These are phyloP conservation scores for Spheniscus humboldti DNA, from an alignment of 2,797 vertebrate species.

Conservation along the genomic window DNA sequence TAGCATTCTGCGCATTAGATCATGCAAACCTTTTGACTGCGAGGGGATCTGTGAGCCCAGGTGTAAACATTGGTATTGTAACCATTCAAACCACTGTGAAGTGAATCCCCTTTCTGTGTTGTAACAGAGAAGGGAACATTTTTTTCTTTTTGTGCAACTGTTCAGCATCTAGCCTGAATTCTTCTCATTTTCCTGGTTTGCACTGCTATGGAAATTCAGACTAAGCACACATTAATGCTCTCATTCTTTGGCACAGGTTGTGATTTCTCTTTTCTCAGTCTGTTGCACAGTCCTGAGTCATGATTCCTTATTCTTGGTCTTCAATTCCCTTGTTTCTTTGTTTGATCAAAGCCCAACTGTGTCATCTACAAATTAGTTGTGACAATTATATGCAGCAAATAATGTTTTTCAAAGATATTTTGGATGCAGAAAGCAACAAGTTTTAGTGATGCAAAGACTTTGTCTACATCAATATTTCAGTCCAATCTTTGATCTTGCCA, in stretches of 20 bases:
- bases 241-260: neutral
- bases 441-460: neutral
- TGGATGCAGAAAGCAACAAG: neutral
- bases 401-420: conserved; percentile 10
- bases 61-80: neutral
- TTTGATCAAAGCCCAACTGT: conserved; percentile 25
- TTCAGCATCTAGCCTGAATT: neutral
- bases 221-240: neutral
- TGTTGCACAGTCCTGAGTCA: neutral
- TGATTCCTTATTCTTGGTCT: neutral
- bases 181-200: neutral
- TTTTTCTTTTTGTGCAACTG: neutral
- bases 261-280: neutral
- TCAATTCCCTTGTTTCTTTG: neutral
- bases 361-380: conserved; percentile 3
- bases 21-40: neutral
- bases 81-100: neutral
- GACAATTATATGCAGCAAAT: neutral
- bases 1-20: neutral
- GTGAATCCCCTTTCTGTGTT: neutral
- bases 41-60: neutral
- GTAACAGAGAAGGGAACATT: neutral
- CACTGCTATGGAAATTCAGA: neutral
- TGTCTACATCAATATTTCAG: neutral
- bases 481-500: conserved; percentile 18